phyloP scores from a whole-genome alignment of 1,140 invertebrate species.

The Cotesia vestalis region DNA sequence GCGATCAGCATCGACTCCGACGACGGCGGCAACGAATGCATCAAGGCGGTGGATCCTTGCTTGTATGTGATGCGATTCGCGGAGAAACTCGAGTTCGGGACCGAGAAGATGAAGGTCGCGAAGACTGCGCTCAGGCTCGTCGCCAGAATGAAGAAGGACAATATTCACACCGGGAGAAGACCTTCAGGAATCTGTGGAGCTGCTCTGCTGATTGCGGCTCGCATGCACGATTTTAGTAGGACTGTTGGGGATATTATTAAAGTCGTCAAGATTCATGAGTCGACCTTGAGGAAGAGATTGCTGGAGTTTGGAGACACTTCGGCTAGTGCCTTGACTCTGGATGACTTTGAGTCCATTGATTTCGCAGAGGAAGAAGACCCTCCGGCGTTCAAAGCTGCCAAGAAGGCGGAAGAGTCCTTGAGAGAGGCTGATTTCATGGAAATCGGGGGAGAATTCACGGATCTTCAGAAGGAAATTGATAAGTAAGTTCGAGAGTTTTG shows the following conservation, averaged over 20 bases:
- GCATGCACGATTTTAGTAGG: conserved; percentile 91
- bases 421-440: conserved; percentile 64
- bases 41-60: conserved; percentile 85
- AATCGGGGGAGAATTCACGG: conserved; percentile 70
- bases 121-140: conserved; percentile 93
- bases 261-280: conserved; percentile 97
- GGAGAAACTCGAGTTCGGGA: conserved; percentile 90
- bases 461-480: conserved; percentile 80
- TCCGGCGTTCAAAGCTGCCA: conserved; percentile 89
- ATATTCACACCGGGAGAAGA: conserved; percentile 92
- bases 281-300: conserved; percentile 89
- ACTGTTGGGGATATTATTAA: conserved; percentile 90
- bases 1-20: no score
- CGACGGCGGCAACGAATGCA: no score
- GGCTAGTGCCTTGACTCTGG: conserved; percentile 81
- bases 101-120: conserved; percentile 92
- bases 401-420: conserved; percentile 86
- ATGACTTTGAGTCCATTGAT: conserved; percentile 97
- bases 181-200: conserved; percentile 97
- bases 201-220: conserved; percentile 92
- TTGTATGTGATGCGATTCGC: conserved; percentile 94
- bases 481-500: conserved; percentile 66
- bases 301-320: conserved; percentile 97
- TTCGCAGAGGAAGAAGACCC: conserved; percentile 97
- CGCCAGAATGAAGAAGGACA: conserved; percentile 97